Evolutionary conservation across 2,797 vertebrate species (phyloP).

Genomic region (Benthosema pterotum): DNA sequence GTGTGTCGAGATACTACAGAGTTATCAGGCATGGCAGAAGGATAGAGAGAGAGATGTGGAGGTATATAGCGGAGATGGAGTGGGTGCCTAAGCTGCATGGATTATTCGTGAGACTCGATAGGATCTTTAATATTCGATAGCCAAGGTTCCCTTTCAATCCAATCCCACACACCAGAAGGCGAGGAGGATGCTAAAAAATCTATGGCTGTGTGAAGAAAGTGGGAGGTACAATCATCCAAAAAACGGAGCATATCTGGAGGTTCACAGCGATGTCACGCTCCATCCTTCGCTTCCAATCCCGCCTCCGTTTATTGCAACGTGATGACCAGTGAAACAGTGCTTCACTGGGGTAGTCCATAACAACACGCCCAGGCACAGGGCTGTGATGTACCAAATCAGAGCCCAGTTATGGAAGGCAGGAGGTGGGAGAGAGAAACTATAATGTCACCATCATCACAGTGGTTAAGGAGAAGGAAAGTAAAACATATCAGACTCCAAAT

Average conservation of each 20-base stretch:
- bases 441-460: constrained; percentile 11
- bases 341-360: constrained; percentile 3
- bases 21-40: neutral
- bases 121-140: constrained; percentile 76
- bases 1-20: neutral
- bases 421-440: constrained; percentile 17
- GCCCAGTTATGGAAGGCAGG: constrained; percentile 20
- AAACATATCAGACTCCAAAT: constrained; percentile 8
- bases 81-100: constrained; percentile 33
- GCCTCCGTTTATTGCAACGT: constrained; percentile 39
- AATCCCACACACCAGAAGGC: constrained; percentile 34
- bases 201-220: constrained; percentile 46
- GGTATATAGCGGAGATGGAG: neutral
- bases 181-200: constrained; percentile 49
- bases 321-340: constrained; percentile 9
- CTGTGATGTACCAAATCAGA: constrained; percentile 48
- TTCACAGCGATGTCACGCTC: constrained; percentile 51
- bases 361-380: constrained; percentile 12
- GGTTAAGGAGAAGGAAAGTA: constrained; percentile 30
- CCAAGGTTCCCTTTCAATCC: constrained; percentile 48
- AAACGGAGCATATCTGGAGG: constrained; percentile 30
- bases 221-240: constrained; percentile 41
- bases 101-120: constrained; percentile 50
- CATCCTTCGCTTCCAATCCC: constrained; percentile 13
- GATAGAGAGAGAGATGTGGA: constrained; percentile 13